Evolutionary conservation across 2,888 invertebrate species (phyloP).

Genomic region (Platycheirus rosarum): DNA sequence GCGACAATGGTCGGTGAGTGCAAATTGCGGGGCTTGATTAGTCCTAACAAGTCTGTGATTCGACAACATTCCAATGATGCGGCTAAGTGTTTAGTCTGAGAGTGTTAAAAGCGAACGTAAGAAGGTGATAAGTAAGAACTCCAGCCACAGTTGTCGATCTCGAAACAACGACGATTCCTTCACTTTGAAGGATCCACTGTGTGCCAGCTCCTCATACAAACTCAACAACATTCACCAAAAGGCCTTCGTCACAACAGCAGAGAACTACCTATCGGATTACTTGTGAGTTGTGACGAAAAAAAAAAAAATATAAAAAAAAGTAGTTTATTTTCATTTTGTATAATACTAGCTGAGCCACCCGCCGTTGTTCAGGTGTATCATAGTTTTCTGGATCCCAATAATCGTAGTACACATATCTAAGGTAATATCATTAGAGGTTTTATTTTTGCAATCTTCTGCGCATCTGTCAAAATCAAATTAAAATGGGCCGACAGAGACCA

Average conservation of each 20-base stretch:
- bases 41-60: conserved; percentile 82
- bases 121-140: conserved; percentile 75
- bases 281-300: too few species aligned
- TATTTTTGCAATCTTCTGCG: too few species aligned
- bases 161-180: conserved; percentile 64
- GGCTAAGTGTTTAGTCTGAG: conserved; percentile 79
- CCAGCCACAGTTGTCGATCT: conserved; percentile 62
- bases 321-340: too few species aligned
- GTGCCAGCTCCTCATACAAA: conserved; percentile 75
- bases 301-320: too few species aligned
- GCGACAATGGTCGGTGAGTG: conserved; percentile 80
- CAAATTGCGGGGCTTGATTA: conserved; percentile 74
- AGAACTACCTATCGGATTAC: conserved; percentile 79
- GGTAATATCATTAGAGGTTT: too few species aligned
- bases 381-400: too few species aligned
- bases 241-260: conserved; percentile 55
- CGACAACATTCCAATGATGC: conserved; percentile 80
- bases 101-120: conserved; percentile 79
- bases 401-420: too few species aligned
- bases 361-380: too few species aligned
- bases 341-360: too few species aligned
- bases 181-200: conserved; percentile 77
- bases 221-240: conserved; percentile 72
- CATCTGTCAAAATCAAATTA: too few species aligned
- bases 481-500: too few species aligned